Evolutionary conservation across 2,888 invertebrate genomes (phyloP).

Genomic region (Morpho helenor): DNA sequence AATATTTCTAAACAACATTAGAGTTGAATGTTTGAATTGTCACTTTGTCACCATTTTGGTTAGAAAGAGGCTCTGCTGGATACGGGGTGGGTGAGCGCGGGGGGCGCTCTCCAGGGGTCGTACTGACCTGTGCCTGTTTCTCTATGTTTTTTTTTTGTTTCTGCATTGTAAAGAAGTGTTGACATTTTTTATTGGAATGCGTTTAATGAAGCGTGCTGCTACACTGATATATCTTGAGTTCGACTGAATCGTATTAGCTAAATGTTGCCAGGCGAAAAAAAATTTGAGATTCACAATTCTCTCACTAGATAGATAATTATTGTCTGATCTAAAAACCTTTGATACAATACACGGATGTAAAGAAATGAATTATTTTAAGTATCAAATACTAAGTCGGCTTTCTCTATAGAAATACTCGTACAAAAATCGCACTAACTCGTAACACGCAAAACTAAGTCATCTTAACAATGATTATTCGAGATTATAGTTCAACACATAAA

Average conservation of each 20-base stretch:
- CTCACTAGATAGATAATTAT: too few species aligned
- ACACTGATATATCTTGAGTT: background rate
- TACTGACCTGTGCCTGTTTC: constrained; percentile 25
- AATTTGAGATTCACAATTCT: too few species aligned
- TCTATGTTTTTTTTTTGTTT: constrained; percentile 29
- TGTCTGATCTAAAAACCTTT: too few species aligned
- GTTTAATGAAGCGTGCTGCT: constrained; percentile 6
- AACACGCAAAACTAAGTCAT: too few species aligned
- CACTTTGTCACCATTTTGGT: constrained; percentile 61
- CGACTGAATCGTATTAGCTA: background rate
- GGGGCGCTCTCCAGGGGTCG: constrained; percentile 37
- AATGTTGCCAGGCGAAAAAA: too few species aligned
- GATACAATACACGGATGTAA: too few species aligned
- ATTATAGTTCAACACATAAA: too few species aligned
- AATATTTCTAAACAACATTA: constrained; percentile 74
- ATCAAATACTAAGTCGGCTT: too few species aligned
- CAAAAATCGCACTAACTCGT: too few species aligned
- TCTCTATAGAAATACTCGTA: too few species aligned
- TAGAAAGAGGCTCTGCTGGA: constrained; percentile 49
- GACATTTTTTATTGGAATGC: constrained; percentile 23
- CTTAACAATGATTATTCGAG: too few species aligned
- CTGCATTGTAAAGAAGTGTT: constrained; percentile 29
- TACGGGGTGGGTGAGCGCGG: constrained; percentile 43
- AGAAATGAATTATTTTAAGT: too few species aligned
- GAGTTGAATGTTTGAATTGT: constrained; percentile 71